A percentile compares a stretch with the other conserved stretches of the same genome.
phyloP scores from a whole-genome alignment of 2,888 invertebrate species.

The Bhutanitis thaidina region DNA sequence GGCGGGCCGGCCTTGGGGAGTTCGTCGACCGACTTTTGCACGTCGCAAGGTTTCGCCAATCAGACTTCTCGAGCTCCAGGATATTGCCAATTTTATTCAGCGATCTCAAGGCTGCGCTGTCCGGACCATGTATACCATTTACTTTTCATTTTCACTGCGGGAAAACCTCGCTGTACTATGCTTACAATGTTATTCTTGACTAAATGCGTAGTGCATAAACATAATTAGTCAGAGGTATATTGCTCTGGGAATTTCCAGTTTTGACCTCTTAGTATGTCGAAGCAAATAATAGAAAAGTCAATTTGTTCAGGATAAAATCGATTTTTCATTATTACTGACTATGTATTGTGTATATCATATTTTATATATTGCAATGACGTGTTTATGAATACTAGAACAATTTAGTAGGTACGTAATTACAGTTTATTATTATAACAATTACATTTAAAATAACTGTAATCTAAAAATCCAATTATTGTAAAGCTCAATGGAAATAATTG shows the following conservation, averaged over 20 bases:
- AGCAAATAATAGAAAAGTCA: neutral
- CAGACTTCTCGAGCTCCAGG: constrained; percentile 77
- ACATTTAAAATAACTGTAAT: no score
- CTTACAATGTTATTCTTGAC: neutral
- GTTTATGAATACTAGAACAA: no score
- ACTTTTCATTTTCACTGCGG: constrained; percentile 57
- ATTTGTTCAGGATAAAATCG: no score
- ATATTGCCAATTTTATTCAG: constrained; percentile 74
- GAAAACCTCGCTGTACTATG: constrained; percentile 35
- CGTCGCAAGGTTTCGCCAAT: constrained; percentile 79
- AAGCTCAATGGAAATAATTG: no score
- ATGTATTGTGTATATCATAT: no score
- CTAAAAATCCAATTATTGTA: no score
- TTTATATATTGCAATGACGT: no score
- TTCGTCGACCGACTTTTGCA: constrained; percentile 78
- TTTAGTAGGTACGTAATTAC: no score
- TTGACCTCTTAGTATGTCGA: neutral
- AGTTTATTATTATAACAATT: no score
- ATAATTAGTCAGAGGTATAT: neutral
- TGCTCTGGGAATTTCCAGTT: neutral
- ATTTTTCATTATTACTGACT: no score
- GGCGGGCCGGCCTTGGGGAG: constrained; percentile 67
- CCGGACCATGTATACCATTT: constrained; percentile 56
- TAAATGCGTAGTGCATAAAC: neutral
- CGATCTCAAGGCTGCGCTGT: constrained; percentile 70